These are phyloP conservation scores for Rhopalosiphum nymphaeae DNA, from an alignment of 2,888 invertebrate species.

Conservation along the genomic window DNA sequence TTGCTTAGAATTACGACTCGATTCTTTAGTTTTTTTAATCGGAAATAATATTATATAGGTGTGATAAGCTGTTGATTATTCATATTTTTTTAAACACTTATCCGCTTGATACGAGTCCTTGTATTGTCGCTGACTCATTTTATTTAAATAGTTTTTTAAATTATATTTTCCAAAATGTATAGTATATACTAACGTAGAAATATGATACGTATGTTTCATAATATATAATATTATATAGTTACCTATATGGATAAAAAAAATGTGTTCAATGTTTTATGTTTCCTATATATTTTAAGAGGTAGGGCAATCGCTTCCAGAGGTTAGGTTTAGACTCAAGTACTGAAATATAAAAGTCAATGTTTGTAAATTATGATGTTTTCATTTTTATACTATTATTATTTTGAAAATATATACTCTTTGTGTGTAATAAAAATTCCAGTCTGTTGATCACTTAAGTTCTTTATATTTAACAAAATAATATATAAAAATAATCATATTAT, in stretches of 20 bases:
- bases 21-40: conserved; percentile 21
- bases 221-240: neutral
- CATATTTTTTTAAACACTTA: neutral
- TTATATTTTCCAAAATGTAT: conserved; percentile 20
- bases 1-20: neutral
- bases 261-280: conserved; percentile 24
- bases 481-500: neutral
- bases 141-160: conserved; percentile 12
- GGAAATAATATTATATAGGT: conserved; percentile 7
- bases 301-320: neutral
- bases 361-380: conserved; percentile 16
- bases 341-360: conserved; percentile 9
- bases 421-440: neutral
- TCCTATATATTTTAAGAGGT: conserved; percentile 23
- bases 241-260: neutral
- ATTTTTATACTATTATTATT: conserved; percentile 15
- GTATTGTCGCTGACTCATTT: conserved; percentile 38
- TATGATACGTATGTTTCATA: conserved; percentile 16
- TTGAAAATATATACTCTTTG: neutral
- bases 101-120: neutral
- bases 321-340: conserved; percentile 8
- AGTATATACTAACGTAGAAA: conserved; percentile 2
- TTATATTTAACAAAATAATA: neutral
- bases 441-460: neutral
- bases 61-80: conserved; percentile 24